Evolutionary conservation across 2,888 invertebrate species (phyloP), one percentile per base, ranked within the genome.

Genomic region (Synanthedon tipuliformis): DNA sequence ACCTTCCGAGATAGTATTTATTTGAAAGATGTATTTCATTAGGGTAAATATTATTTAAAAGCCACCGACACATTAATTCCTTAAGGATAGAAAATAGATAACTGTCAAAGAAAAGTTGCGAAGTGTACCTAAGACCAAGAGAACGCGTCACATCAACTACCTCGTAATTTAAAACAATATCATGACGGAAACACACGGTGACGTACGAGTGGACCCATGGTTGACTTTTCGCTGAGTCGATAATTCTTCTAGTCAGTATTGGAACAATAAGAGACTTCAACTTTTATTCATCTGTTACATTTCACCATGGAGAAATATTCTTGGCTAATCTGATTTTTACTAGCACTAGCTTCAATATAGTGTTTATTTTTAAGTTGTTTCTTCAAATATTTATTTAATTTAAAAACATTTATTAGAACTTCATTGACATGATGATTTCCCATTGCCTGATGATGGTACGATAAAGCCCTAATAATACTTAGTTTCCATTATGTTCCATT

Each of bases 41-140:
- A 87, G 81, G 75, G 68, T 86, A 84, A 87, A 84, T 83, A 73
- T 78, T 83, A 81, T 81, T 77, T 77, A 83, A 84, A 87, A 83
- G 86, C 86, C 88, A 88, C 88, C 88, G 88, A 88, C 88, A 88
- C 85, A 83, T 82, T 86, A 83, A 85, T 84, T 85, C 79, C 83
- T 84, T 88, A 87, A 87, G 87, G 73, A 77, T 87, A 86, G 86
- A 84, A 84, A 85, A 83, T 86, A 87, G 78, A 83, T 76, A 78
- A 61, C 63, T 75, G 83, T 82, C 83, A 70, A 73, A 69, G 75
- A 80, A 84, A 84, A 85, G 87, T 85, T 86, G 86, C 86, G 86
- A 84, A 85, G 69, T 73, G 18, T 69, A 23, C 23, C 23, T 23
- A 65, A 70, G 66, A 61, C 69, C 69, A 61, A 63, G 57, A 56